Evolutionary conservation across 2,888 invertebrate genomes (phyloP).

Genomic region (Cosmia trapezina): DNA sequence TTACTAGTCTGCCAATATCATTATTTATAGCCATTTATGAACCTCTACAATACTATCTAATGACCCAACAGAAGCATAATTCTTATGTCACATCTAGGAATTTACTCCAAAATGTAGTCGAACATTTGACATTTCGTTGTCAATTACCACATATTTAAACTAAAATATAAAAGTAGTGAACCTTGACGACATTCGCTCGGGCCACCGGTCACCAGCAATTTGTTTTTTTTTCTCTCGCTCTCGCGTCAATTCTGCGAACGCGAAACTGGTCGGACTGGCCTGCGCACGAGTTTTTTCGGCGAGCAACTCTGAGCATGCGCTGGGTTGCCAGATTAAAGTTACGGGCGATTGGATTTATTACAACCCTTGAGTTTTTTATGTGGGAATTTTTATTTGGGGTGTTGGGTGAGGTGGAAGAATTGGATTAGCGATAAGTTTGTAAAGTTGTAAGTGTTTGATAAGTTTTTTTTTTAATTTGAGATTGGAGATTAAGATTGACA

Average conservation of each 20-base stretch:
- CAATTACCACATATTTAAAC: slow-evolving; percentile 61
- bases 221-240: slow-evolving; percentile 79
- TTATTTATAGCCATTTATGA: slow-evolving; percentile 12
- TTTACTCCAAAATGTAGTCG: slow-evolving; percentile 40
- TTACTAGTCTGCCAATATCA: background rate
- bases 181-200: slow-evolving; percentile 83
- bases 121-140: slow-evolving; percentile 58
- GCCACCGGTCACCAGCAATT: slow-evolving; percentile 81
- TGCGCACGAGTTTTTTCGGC: slow-evolving; percentile 85
- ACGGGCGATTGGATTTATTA: slow-evolving; percentile 60
- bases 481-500: no score
- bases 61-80: slow-evolving; percentile 4
- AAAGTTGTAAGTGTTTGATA: no score
- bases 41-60: background rate
- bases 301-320: slow-evolving; percentile 73
- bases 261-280: slow-evolving; percentile 85
- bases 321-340: slow-evolving; percentile 74
- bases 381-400: slow-evolving; percentile 44
- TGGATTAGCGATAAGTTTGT: slow-evolving; percentile 10
- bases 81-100: slow-evolving; percentile 11
- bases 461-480: no score
- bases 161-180: slow-evolving; percentile 80
- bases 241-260: slow-evolving; percentile 83
- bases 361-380: slow-evolving; percentile 58
- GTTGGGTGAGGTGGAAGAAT: slow-evolving; percentile 23